Evolutionary conservation across 2,113 vertebrate genomes (phyloP).

Genomic region (Nanger granti): DNA sequence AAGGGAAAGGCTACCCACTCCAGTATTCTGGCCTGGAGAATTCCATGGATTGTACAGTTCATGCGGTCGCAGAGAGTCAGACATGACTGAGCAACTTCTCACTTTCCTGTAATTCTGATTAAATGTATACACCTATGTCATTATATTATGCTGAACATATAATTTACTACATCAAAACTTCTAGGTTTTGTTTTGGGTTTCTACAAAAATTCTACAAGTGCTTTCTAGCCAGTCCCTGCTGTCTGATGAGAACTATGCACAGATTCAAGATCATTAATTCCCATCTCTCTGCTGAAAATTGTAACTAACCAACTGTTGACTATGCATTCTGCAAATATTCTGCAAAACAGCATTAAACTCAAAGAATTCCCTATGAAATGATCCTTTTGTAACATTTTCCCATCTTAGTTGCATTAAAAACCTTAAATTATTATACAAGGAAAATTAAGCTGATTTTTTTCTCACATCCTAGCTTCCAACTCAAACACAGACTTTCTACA

Average conservation of each 20-base stretch:
- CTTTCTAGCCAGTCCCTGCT: not conserved
- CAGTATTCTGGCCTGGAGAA: not conserved
- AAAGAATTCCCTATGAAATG: not conserved
- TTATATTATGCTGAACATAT: not conserved
- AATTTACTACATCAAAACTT: not conserved
- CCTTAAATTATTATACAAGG: not conserved
- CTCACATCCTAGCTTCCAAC: not conserved
- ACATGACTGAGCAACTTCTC: not conserved
- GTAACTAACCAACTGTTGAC: not conserved
- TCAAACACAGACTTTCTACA: constrained; percentile 4
- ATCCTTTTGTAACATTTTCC: not conserved
- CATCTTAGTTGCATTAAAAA: not conserved
- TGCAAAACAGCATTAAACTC: not conserved
- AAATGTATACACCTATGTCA: not conserved
- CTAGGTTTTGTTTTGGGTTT: not conserved
- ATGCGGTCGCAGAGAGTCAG: not conserved
- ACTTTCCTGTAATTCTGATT: not conserved
- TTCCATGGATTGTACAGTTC: not conserved
- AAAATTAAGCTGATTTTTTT: constrained; percentile 13
- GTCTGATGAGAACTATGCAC: not conserved
- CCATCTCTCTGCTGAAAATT: not conserved
- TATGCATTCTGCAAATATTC: not conserved
- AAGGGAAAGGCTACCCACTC: not conserved
- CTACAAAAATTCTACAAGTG: not conserved
- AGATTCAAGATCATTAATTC: not conserved